phyloP scores from a whole-genome alignment of 2,797 vertebrate genomes.

The Clarias pachynema region DNA sequence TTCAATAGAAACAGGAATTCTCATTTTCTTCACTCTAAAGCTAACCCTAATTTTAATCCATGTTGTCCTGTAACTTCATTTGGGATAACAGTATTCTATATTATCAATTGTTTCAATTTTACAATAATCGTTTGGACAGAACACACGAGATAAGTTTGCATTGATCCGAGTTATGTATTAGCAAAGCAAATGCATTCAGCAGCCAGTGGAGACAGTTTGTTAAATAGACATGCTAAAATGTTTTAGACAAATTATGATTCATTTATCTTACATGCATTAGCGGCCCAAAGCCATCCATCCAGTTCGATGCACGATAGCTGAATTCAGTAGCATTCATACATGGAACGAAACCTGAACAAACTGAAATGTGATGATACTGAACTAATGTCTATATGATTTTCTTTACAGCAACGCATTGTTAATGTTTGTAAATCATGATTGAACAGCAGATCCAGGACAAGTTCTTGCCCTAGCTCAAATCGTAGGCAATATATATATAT shows the following conservation, averaged over 20 bases:
- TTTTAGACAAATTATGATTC: background rate
- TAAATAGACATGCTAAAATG: background rate
- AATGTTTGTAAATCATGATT: background rate
- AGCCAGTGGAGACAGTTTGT: background rate
- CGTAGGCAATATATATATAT: background rate
- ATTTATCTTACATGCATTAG: background rate
- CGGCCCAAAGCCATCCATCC: background rate
- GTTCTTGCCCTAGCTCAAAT: background rate
- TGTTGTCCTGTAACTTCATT: background rate
- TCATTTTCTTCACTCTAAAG: background rate
- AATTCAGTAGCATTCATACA: background rate
- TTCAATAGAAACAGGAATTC: slow-evolving; percentile 1
- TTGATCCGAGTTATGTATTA: background rate
- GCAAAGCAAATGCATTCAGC: background rate
- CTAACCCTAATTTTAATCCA: background rate
- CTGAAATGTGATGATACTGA: background rate
- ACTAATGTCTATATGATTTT: background rate
- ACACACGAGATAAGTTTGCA: background rate
- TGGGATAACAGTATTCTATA: background rate
- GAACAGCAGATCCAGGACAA: background rate
- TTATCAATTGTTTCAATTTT: background rate
- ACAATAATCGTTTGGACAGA: background rate
- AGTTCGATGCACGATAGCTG: background rate
- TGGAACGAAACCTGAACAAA: background rate
- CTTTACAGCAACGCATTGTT: background rate